Percentiles rank a stretch among this genome's conserved stretches.
These are phyloP conservation scores for Coelopa frigida DNA, from an alignment of 1,140 invertebrate species.

Conservation along the genomic window DNA sequence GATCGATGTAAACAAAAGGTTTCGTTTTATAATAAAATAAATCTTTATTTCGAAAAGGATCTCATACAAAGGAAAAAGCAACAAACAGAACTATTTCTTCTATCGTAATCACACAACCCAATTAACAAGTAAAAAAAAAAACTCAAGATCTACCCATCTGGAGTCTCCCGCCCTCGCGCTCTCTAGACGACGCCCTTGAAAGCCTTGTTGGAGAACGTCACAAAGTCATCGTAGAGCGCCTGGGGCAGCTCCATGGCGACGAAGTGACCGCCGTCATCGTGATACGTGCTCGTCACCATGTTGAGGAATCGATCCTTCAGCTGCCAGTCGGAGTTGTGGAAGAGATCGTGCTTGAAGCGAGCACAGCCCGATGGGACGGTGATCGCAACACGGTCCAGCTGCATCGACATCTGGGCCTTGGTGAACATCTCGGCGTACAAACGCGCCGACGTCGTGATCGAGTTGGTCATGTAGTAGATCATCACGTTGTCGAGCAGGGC, in stretches of 20 bases:
- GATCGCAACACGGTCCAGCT: slow-evolving; percentile 52
- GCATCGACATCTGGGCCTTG: slow-evolving; percentile 34
- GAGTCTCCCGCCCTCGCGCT: too few species aligned
- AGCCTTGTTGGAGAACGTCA: slow-evolving; percentile 31
- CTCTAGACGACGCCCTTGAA: slow-evolving; percentile 8
- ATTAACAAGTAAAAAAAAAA: too few species aligned
- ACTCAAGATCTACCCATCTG: too few species aligned
- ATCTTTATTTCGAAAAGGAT: too few species aligned
- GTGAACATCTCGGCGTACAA: slow-evolving; percentile 64
- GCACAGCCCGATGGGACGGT: slow-evolving; percentile 58
- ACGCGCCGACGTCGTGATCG: slow-evolving; percentile 68
- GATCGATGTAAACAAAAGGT: too few species aligned
- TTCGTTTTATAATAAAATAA: too few species aligned
- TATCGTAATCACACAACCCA: too few species aligned
- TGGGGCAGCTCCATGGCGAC: slow-evolving; percentile 72
- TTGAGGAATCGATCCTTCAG: slow-evolving; percentile 55
- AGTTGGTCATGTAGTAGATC: slow-evolving; percentile 76
- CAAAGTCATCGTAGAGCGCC: slow-evolving; percentile 58
- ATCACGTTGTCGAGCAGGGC: slow-evolving; percentile 82
- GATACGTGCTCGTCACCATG: slow-evolving; percentile 55
- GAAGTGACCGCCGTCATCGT: slow-evolving; percentile 73
- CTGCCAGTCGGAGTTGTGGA: slow-evolving; percentile 51
- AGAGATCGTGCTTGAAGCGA: slow-evolving; percentile 57
- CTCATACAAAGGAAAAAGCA: too few species aligned
- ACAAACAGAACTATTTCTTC: too few species aligned